Evolutionary conservation across 92 coral and sea anemone species (phyloP), one percentile per base, ranked within the genome.

Genomic region (Epizoanthus illoricatus): DNA sequence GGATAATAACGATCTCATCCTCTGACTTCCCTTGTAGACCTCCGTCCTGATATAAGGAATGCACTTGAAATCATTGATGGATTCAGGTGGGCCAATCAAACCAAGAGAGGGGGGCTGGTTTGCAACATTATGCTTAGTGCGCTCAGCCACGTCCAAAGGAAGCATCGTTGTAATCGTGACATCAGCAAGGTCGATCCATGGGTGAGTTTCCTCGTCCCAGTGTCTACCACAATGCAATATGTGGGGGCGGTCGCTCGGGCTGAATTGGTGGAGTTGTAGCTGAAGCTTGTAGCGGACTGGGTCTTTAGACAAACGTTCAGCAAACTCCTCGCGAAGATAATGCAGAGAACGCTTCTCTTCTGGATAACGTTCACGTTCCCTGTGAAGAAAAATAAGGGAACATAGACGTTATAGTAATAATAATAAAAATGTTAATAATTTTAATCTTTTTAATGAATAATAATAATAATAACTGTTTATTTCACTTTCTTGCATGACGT

Each of bases 121-220:
- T 17, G 79, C 92, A 18, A 89, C 57, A 20, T 90, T 93, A 73
- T 66, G 90, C 40, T 62, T 62, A 0, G 93, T 81, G 58, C 86
- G 74, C 81, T 93, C 97, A 2, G 75, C 74, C 57, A 88, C 97
- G 83, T 93, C 89, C 47, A 91, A 90, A 70, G 92, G 70, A 4
- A 96, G 91, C 42, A 89, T 74, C 5, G 94, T 76, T 5, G 91
- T 90, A 16, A 96, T 69, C 39, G 90, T 91, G 74, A 96, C 92
- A 65, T 90, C 91, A 71, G 98, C 99, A 13, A 96, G 76, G 86
- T 96, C 99, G 12, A 93, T 73, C 99, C 99, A 96, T 1, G 99
- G 98, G 69, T 96, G 98, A 3, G 90, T 86, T 1, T 60, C 80
- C 80, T 93, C 95, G 84, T 94, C 90, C 99, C 99, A 96, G 61